Evolutionary conservation across 2,888 invertebrate species (phyloP), one percentile per base, ranked within the genome.

Genomic region (Leucophenga maculata): DNA sequence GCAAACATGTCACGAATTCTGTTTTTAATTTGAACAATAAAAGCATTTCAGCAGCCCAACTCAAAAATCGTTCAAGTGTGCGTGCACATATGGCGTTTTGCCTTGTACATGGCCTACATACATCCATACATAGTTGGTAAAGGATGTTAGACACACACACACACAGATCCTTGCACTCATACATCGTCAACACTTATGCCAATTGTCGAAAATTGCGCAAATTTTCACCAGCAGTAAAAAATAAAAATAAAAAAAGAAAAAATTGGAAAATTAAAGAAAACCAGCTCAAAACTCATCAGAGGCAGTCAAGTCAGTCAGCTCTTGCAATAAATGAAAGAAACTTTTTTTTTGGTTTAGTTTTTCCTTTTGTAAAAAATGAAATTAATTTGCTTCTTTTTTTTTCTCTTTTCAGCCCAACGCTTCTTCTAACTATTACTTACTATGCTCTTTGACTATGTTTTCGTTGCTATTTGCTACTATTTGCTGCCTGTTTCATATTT

Each of bases 401-500:
- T 26, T 26, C 4, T 2, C 26, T 26, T 26, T 26, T 26, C n/a
- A n/a, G n/a, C n/a, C n/a, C n/a, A n/a, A n/a, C n/a, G 26, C 26
- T 26, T 26, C 4, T 26, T 26, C 26, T 26, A 3, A 2, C 26
- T 26, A 4, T 3, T 26, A 3, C 26, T 26, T 26, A 2, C 26
- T 26, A 4, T 3, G 4, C 26, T 2, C 26, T 26, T 26, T 26
- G 3, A 26, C 4, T 2, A 3, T 26, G 26, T 26, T 26, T 26
- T 26, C 26, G 26, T 4, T 26, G 26, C 4, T 26, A 4, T 26
- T 26, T 4, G 2, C 3, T 26, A 26, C 3, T 4, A 4, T 26
- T 26, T 26, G 26, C 9, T 32, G 31, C 39, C n/a, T 62, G 60
- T 79, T 69, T 76, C 72, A 72, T 72, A 75, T 74, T 78, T 74